Conservation (phyloP, 2,888 invertebrate genomes). For the Hypomecis punctinalis region DNA sequence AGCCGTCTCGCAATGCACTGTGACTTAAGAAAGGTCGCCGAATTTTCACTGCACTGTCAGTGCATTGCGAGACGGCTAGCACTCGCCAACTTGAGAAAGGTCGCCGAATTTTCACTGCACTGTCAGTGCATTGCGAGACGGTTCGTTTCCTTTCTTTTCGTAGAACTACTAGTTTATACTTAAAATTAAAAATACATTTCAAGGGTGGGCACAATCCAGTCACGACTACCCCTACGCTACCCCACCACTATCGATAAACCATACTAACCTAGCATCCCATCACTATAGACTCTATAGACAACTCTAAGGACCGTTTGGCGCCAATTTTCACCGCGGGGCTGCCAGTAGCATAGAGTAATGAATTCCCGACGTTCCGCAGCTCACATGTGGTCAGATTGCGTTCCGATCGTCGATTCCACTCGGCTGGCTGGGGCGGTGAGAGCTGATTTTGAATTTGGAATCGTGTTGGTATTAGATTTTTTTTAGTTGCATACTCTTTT, state of each 20-base stretch:
- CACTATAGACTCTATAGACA: constrained; percentile 20
- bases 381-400: constrained; percentile 74
- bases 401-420: constrained; percentile 63
- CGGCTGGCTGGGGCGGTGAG: constrained; percentile 56
- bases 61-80: too few relatives aligned
- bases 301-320: constrained; percentile 51
- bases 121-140: too few relatives aligned
- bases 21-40: too few relatives aligned
- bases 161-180: too few relatives aligned
- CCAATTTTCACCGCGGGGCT: constrained; percentile 73
- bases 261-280: constrained; percentile 12
- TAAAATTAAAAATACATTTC: too few relatives aligned
- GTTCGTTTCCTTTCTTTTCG: too few relatives aligned
- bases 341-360: constrained; percentile 55
- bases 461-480: background rate
- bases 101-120: too few relatives aligned
- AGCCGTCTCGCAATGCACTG: too few relatives aligned
- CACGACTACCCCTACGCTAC: too few relatives aligned
- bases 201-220: too few relatives aligned
- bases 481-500: background rate
- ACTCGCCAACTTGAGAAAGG: too few relatives aligned
- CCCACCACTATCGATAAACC: constrained; percentile 33
- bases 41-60: too few relatives aligned
- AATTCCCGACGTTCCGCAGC: constrained; percentile 59
- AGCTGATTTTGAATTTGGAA: constrained; percentile 26